phyloP scores from a whole-genome alignment of 2,797 vertebrate genomes.

The Oophaga sylvatica region DNA sequence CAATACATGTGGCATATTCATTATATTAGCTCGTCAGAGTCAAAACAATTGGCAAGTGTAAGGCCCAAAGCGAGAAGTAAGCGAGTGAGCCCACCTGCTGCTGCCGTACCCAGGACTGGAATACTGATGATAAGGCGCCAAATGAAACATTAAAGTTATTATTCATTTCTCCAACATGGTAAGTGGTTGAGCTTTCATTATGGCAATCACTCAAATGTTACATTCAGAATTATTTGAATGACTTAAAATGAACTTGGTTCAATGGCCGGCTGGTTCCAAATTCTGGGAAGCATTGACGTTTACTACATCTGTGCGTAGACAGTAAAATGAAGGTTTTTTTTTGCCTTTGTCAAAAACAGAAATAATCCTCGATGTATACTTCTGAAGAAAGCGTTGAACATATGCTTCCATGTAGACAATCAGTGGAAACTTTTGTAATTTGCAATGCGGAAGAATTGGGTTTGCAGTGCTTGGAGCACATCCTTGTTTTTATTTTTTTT shows the following conservation, averaged over 20 bases:
- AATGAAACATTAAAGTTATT: constrained; percentile 22
- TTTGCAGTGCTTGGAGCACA: too few species aligned
- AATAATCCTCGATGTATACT: too few species aligned
- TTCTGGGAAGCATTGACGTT: too few species aligned
- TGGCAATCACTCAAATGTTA: constrained; percentile 20
- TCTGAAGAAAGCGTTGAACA: too few species aligned
- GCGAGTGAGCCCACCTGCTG: constrained; percentile 41
- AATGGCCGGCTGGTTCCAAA: background rate
- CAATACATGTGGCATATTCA: constrained; percentile 54
- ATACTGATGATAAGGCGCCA: constrained; percentile 21
- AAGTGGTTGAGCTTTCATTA: constrained; percentile 4
- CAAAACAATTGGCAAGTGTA: constrained; percentile 46
- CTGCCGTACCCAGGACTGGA: constrained; percentile 9
- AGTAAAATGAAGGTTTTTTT: too few species aligned
- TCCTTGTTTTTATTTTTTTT: too few species aligned
- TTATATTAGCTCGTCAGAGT: constrained; percentile 36
- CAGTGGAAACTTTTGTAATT: too few species aligned
- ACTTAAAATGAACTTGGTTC: constrained; percentile 2
- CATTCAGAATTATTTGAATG: background rate
- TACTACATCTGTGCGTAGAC: too few species aligned
- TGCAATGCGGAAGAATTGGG: too few species aligned
- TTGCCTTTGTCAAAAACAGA: too few species aligned
- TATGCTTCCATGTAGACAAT: too few species aligned
- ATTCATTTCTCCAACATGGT: constrained; percentile 8
- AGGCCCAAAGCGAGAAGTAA: constrained; percentile 25